Evolutionary conservation across 2,888 invertebrate genomes (phyloP).

Genomic region (Troilus luridus): DNA sequence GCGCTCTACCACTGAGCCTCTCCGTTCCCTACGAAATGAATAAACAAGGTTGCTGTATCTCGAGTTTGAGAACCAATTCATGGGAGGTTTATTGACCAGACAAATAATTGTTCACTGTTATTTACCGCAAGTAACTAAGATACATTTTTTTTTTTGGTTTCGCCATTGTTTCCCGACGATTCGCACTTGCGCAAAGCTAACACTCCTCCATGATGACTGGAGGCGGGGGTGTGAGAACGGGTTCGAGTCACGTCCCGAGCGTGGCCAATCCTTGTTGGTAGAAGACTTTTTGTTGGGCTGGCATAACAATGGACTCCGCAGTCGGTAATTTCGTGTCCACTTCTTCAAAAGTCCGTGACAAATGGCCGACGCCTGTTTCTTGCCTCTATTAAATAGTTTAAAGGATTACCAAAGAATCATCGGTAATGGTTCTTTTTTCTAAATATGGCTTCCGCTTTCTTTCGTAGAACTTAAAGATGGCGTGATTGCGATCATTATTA

Average conservation of each 20-base stretch:
- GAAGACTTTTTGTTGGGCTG: constrained; percentile 4
- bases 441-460: background rate
- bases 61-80: no score
- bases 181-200: background rate
- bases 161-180: background rate
- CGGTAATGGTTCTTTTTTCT: background rate
- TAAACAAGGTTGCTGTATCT: no score
- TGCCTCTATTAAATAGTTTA: constrained; percentile 20
- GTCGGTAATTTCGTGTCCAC: constrained; percentile 31
- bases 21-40: no score
- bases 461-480: background rate
- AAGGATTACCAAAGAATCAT: background rate
- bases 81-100: no score
- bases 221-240: constrained; percentile 5
- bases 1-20: no score
- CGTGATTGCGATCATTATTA: background rate
- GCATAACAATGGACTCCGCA: background rate
- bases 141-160: background rate
- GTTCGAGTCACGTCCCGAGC: background rate
- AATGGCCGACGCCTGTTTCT: background rate
- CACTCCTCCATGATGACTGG: background rate
- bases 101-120: no score
- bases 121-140: background rate
- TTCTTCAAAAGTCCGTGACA: constrained; percentile 8
- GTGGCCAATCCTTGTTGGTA: constrained; percentile 15